A percentile compares a stretch with the other conserved stretches of the same genome.
Conservation (phyloP, 2,888 invertebrate species). For the Ferrisia virgata region DNA sequence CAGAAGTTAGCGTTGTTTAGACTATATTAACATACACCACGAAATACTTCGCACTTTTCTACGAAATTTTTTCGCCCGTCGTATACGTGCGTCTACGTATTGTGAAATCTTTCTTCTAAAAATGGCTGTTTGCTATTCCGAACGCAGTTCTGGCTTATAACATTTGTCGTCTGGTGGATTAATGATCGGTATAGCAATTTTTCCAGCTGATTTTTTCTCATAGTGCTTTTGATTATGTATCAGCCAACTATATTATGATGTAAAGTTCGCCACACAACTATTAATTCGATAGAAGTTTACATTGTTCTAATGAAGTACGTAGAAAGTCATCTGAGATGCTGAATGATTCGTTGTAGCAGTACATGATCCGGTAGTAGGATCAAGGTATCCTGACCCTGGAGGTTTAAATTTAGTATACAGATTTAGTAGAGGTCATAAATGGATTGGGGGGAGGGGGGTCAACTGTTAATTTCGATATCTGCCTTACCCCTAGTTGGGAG, state of each 20-base stretch:
- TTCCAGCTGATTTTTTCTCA: neutral
- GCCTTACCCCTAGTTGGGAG: too few species aligned
- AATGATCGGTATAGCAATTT: neutral
- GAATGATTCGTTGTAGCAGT: neutral
- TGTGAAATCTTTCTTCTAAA: neutral
- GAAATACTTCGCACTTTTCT: neutral
- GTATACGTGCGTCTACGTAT: too few species aligned
- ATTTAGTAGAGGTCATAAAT: too few species aligned
- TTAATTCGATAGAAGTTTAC: neutral
- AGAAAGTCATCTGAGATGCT: neutral
- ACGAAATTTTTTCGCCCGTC: neutral
- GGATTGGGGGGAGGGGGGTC: too few species aligned
- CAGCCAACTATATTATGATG: neutral
- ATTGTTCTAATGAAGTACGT: neutral
- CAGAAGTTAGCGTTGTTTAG: neutral
- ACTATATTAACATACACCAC: neutral
- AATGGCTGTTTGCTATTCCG: neutral
- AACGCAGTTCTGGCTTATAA: neutral
- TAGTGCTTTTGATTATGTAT: too few species aligned
- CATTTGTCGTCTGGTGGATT: constrained; percentile 18
- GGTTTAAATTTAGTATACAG: too few species aligned
- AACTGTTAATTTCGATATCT: too few species aligned
- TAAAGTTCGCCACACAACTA: neutral
- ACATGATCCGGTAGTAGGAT: too few species aligned
- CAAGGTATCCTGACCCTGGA: too few species aligned